Evolutionary conservation across 2,888 invertebrate species (phyloP), one percentile per base, ranked within the genome.

Genomic region (Neelides folsomi): DNA sequence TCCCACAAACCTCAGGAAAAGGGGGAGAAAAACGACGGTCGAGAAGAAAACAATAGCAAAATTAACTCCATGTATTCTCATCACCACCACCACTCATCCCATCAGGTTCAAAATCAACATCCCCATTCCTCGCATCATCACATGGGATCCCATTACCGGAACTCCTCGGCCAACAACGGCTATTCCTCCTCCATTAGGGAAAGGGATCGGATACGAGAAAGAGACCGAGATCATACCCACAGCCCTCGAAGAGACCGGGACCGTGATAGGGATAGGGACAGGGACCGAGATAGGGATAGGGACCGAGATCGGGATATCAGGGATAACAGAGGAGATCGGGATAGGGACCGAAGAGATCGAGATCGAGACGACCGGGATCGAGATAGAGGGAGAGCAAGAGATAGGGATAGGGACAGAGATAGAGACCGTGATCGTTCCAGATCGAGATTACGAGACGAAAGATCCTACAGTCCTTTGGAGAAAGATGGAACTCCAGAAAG

Each of bases 401-500:
- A 19, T 44, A 8, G 18, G 8, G 9, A 16, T 19, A 34, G 35
- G 35, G 35, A 34, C n/a, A 47, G 47, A 47, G 18, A 16, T 18
- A 2, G 10, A 12, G 47, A 41, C 38, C 51, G 56, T 27, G 53
- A 55, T 27, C 52, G 60, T 19, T 60, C 60, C 7, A 47, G 60
- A 36, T 58, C 60, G 27, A 57, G 51, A 45, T 50, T 57, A 44
- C 47, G 60, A 37, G 60, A 60, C 41, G 63, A 63, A 49, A 52
- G 62, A 15, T 62, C 63, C 34, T 53, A 56, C 53, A 62, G 63
- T 54, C 63, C 63, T 8, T 56, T 59, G 58, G 60, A 63, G 39
- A 60, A 59, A 50, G 63, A 63, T 43, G 56, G 59, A 42, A 60
- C 63, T 45, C 63, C 63, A 13, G 63, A 63, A 52, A 60, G 63